Conservation (phyloP, 2,797 vertebrate species). For the Euthynnus affinis region DNA sequence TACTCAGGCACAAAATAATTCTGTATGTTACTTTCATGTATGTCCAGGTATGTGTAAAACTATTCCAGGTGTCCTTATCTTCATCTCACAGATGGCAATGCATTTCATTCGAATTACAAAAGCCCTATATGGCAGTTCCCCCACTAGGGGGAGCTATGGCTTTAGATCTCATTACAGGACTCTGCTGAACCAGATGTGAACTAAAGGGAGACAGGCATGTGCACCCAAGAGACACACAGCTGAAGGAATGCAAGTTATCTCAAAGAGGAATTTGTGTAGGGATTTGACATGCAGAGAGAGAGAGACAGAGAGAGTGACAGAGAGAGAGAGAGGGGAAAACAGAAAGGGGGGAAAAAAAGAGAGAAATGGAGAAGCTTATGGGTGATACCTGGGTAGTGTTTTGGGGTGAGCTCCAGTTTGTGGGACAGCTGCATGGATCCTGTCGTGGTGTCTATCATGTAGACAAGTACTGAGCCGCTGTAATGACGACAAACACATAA, state of each 20-base stretch:
- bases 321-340: neutral
- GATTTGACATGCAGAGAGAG: neutral
- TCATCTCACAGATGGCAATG: neutral
- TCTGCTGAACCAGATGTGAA: slow-evolving; percentile 32
- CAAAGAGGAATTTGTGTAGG: slow-evolving; percentile 18
- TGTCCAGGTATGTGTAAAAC: neutral
- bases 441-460: slow-evolving; percentile 94
- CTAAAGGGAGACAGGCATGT: slow-evolving; percentile 14
- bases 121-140: neutral
- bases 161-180: neutral
- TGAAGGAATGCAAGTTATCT: slow-evolving; percentile 44
- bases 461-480: slow-evolving; percentile 96
- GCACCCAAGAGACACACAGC: slow-evolving; percentile 17
- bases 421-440: slow-evolving; percentile 98
- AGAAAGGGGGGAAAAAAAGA: neutral
- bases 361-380: neutral
- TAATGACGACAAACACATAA: slow-evolving; percentile 46
- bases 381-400: slow-evolving; percentile 91
- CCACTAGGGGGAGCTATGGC: slow-evolving; percentile 75
- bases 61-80: neutral
- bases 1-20: neutral
- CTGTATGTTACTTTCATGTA: neutral
- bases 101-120: neutral
- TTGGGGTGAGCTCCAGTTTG: slow-evolving; percentile 97
- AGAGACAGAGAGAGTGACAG: neutral